Evolutionary conservation across 2,888 invertebrate species (phyloP).

Genomic region (Patella ulyssiponensis): DNA sequence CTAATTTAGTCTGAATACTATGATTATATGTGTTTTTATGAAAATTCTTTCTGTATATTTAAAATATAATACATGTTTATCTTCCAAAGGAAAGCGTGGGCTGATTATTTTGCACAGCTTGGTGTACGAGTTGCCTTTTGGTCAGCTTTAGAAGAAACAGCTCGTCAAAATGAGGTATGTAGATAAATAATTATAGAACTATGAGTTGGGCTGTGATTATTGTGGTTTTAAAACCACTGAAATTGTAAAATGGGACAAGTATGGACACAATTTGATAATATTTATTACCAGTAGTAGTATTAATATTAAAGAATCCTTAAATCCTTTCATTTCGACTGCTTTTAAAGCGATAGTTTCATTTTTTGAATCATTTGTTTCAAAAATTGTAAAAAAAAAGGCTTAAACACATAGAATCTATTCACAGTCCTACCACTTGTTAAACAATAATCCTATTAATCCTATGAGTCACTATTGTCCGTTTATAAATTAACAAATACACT

Average conservation of each 20-base stretch:
- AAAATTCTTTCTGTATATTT: neutral
- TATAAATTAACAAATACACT: too few relatives aligned
- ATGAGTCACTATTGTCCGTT: too few relatives aligned
- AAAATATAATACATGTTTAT: neutral
- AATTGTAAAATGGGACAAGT: neutral
- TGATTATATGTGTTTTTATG: neutral
- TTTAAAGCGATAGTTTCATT: too few relatives aligned
- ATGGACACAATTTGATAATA: neutral
- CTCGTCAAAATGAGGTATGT: slow-evolving; percentile 44
- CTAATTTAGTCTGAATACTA: slow-evolving; percentile 9
- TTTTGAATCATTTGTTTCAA: too few relatives aligned
- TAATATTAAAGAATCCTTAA: too few relatives aligned
- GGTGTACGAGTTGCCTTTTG: slow-evolving; percentile 88
- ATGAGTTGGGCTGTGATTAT: neutral
- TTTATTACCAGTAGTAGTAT: neutral
- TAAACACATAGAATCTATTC: too few relatives aligned
- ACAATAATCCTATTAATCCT: too few relatives aligned
- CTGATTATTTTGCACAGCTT: slow-evolving; percentile 83
- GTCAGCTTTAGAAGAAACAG: slow-evolving; percentile 80
- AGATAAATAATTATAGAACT: neutral
- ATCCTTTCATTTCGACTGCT: too few relatives aligned
- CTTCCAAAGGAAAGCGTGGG: slow-evolving; percentile 79
- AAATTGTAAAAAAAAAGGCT: too few relatives aligned
- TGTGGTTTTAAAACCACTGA: neutral
- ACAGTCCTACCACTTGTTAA: too few relatives aligned